Base-by-base conservation (phyloP, 2,888 invertebrate genomes). In the Aspidapion aeneum region DNA sequence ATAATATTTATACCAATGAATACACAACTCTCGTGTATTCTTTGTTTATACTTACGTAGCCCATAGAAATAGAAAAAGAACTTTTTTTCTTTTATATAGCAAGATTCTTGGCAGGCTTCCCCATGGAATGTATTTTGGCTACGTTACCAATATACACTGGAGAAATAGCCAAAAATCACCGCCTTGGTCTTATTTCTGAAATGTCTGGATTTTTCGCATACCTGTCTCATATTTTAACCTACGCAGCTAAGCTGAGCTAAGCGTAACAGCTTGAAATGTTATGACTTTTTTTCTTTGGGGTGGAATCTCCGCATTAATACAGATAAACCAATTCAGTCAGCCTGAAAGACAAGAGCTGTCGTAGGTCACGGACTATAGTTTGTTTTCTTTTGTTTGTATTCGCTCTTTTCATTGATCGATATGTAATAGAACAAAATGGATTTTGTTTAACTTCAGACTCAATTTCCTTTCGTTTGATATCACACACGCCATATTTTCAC, bases 81-180 rank as follows among this genome's bases (percentile, higher is more conserved):
- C 77, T 86, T 0, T 77, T 70, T n/a, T 79, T 82, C 74, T 79
- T 84, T 62, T 87, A 84, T 79, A 83, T 79, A 2, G 87, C 86
- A 60, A 82, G 84, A 63, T 82, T 84, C 69, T 79, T 83, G 63
- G 85, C 84, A 77, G 92, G 92, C 54, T 72, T 89, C 0, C 86
- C 85, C 0, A 84, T 88, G 0, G 90, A 90, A 0, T 86, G 89
- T 73, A 80, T 87, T 16, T 90, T 89, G 80, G 87, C 90, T 0
- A 86, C 89, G 0, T 85, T 89, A 0, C 93, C 95, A 0, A 91
- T 94, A 86, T 96, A 95, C 79, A 87, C 93, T 64, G 91, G 92
- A 51, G 96, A 96, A 79, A 90, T 94, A 55, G 86, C 94, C 2
- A 89, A 91, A 82, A 88, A 90, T 64, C 87, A 89, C 21, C 85